phyloP scores from a whole-genome alignment of 2,797 vertebrate genomes.

The Lepilemur septentrionalis region DNA sequence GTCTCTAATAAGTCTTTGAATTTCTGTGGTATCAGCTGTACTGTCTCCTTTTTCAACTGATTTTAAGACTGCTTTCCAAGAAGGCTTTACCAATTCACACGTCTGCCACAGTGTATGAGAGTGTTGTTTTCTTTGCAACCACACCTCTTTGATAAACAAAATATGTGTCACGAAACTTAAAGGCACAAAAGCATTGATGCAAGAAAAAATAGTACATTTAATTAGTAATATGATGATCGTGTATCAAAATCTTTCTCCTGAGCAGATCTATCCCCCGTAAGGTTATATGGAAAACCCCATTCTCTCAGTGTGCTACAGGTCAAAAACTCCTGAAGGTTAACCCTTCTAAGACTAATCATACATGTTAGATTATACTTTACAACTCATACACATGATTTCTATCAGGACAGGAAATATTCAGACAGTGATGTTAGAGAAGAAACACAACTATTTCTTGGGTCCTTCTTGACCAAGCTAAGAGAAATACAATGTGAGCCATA shows the following conservation, averaged over 20 bases:
- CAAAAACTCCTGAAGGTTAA: background rate
- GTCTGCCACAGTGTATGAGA: background rate
- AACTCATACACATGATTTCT: background rate
- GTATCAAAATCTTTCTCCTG: background rate
- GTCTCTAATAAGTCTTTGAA: background rate
- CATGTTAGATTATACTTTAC: background rate
- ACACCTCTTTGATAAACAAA: conserved; percentile 5
- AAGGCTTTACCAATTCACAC: background rate
- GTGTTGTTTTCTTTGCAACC: background rate
- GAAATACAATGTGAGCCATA: background rate
- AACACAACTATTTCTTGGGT: background rate
- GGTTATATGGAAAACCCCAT: background rate
- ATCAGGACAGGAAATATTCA: background rate
- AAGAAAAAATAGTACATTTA: background rate
- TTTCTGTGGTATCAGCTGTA: background rate
- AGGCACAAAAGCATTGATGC: background rate
- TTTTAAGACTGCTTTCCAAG: background rate
- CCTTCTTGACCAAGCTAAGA: background rate
- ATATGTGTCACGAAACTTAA: background rate
- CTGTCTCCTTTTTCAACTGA: background rate
- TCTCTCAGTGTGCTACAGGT: background rate
- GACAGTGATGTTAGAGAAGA: background rate
- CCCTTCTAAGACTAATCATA: background rate
- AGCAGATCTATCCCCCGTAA: background rate
- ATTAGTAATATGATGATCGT: background rate